Evolutionary conservation across 2,888 invertebrate species (phyloP), one percentile per base, ranked within the genome.

Genomic region (Dynastes tityus): DNA sequence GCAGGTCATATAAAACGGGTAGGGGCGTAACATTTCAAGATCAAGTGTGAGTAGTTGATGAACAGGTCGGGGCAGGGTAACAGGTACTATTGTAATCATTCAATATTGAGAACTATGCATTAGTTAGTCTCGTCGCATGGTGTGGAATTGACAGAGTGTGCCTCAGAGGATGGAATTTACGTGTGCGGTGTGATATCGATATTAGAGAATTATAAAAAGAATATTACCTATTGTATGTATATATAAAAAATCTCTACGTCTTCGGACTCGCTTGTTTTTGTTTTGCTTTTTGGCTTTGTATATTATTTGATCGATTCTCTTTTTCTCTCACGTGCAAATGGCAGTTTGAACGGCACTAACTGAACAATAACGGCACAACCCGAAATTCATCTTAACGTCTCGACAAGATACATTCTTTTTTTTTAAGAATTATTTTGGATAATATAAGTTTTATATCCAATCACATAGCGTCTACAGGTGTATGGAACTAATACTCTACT

Each of bases 401-500:
- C 86, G 85, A 85, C 83, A 84, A 83, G 84, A 84, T 84, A 85
- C 84, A 82, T 86, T 55, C 53, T 55, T 55, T 55, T 16, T 83
- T 83, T 86, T 84, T 6, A 61, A 13, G 29, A 61, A 61, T 11
- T 55, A 55, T 55, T 45, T 61, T 61, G 61, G 61, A 61, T 61
- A 61, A 61, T 22, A 29, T 9, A 22, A 61, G 61, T 61, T 75
- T 32, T 78, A 68, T 68, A 73, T 79, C 73, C 73, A 88, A 88
- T 88, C 88, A 88, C 88, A 88, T 88, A 88, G 87, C 88, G 88
- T 88, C 88, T 89, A 89, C 89, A 89, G 88, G 88, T 89, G 89
- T 87, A 88, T 89, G 88, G 87, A 87, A 89, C 89, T 89, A 89
- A 88, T 88, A 88, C 88, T 89, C 88, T 88, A 89, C 89, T 89